Conservation (phyloP, 2,113 vertebrate species). For the Orycteropus afer region DNA sequence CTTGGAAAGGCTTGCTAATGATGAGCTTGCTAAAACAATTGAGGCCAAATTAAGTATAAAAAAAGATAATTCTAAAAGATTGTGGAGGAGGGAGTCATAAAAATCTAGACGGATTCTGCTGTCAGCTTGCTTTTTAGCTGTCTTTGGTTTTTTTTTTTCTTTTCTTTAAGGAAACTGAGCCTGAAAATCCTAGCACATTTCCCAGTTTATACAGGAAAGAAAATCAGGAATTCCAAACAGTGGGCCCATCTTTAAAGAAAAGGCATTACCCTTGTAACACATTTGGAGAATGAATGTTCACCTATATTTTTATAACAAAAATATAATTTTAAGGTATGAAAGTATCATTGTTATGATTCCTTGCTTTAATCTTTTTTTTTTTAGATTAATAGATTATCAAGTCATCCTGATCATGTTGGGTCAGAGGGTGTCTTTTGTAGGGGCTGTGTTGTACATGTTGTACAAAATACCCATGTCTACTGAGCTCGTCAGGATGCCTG, state of each 20-base stretch:
- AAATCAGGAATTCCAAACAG: neutral
- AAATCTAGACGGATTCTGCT: neutral
- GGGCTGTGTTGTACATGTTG: neutral
- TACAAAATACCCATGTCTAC: neutral
- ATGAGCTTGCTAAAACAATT: slow-evolving; percentile 31
- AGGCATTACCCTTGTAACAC: neutral
- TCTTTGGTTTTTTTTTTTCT: neutral
- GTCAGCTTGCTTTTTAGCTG: slow-evolving; percentile 20
- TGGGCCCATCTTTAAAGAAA: neutral
- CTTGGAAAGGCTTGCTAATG: neutral
- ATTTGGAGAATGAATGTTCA: neutral
- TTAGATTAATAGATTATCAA: neutral
- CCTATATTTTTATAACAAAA: neutral
- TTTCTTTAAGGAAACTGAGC: slow-evolving; percentile 1
- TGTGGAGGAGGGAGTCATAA: neutral
- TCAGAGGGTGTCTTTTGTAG: neutral
- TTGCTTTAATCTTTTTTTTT: neutral
- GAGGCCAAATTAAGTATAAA: neutral
- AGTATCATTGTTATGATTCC: neutral
- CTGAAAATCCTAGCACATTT: slow-evolving; percentile 39
- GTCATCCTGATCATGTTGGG: neutral
- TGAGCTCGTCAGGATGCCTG: neutral
- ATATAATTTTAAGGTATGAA: neutral
- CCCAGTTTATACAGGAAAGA: neutral
- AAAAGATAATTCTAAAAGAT: slow-evolving; percentile 1